These are phyloP conservation scores for Argyrosomus regius DNA, from an alignment of 2,797 vertebrate genomes.

Conservation along the genomic window DNA sequence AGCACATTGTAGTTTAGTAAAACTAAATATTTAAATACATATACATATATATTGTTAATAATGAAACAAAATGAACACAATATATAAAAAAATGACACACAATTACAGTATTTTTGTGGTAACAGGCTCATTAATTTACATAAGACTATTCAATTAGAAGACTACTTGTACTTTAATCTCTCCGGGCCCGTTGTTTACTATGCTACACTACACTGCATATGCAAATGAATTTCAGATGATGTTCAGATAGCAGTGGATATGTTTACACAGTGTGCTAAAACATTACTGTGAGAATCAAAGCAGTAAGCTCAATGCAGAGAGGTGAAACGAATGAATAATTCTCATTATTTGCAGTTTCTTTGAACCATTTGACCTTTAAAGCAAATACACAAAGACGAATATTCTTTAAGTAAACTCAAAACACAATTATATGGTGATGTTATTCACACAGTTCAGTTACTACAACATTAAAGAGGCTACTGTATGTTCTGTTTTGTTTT, in stretches of 20 bases:
- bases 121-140: constrained; percentile 25
- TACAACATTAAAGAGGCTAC: neutral
- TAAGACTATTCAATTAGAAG: constrained; percentile 34
- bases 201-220: constrained; percentile 28
- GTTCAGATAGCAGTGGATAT: constrained; percentile 34
- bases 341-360: constrained; percentile 25
- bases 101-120: constrained; percentile 1
- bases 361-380: constrained; percentile 19
- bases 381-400: neutral
- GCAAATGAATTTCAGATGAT: constrained; percentile 43
- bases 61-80: neutral
- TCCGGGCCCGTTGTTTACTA: constrained; percentile 38
- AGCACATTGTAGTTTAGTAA: neutral
- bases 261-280: constrained; percentile 14
- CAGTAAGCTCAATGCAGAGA: constrained; percentile 13
- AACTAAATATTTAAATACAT: neutral
- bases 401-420: neutral
- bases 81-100: neutral
- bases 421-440: neutral
- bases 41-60: neutral
- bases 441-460: neutral
- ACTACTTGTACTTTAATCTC: constrained; percentile 43
- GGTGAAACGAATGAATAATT: constrained; percentile 12
- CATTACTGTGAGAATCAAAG: constrained; percentile 13
- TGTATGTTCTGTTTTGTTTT: neutral